Conservation (phyloP, 2,888 invertebrate species). For the Drosophila mimetica region DNA sequence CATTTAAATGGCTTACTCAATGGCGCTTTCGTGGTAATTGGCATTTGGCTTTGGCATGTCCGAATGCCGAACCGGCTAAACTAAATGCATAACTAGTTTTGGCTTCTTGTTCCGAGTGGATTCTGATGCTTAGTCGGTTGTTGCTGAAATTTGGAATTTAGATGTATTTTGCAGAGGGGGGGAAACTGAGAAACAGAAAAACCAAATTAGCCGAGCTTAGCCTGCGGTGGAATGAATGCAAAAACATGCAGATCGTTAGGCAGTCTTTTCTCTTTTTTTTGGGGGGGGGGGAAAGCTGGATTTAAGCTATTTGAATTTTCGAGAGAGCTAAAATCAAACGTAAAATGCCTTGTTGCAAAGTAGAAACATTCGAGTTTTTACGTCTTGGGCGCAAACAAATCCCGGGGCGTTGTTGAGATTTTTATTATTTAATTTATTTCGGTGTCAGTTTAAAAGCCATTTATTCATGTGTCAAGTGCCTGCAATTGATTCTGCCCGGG, state of each 20-base stretch:
- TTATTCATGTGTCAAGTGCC: conserved; percentile 62
- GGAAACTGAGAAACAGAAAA: conserved; percentile 7
- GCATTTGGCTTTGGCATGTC: conserved; percentile 49
- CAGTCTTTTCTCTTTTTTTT: not conserved
- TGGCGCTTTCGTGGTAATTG: conserved; percentile 70
- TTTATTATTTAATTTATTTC: conserved; percentile 54
- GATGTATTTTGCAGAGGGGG: not conserved
- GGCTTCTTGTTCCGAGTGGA: conserved; percentile 21
- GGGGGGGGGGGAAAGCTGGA: not conserved
- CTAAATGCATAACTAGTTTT: conserved; percentile 47
- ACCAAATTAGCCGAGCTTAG: conserved; percentile 31
- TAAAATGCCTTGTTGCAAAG: conserved; percentile 24
- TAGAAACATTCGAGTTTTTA: conserved; percentile 30
- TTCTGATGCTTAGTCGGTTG: conserved; percentile 19
- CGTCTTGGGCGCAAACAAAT: conserved; percentile 26
- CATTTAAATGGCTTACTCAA: conserved; percentile 60
- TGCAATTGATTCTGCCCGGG: conserved; percentile 62
- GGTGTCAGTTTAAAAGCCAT: conserved; percentile 52
- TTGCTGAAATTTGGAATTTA: conserved; percentile 17
- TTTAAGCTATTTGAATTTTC: conserved; percentile 7
- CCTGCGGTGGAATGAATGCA: conserved; percentile 7
- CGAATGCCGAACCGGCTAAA: conserved; percentile 32
- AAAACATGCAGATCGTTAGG: conserved; percentile 9
- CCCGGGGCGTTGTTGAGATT: conserved; percentile 27
- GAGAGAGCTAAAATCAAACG: conserved; percentile 15